Base-by-base conservation (phyloP, 2,888 invertebrate genomes). In the Druceiella hillmani region DNA sequence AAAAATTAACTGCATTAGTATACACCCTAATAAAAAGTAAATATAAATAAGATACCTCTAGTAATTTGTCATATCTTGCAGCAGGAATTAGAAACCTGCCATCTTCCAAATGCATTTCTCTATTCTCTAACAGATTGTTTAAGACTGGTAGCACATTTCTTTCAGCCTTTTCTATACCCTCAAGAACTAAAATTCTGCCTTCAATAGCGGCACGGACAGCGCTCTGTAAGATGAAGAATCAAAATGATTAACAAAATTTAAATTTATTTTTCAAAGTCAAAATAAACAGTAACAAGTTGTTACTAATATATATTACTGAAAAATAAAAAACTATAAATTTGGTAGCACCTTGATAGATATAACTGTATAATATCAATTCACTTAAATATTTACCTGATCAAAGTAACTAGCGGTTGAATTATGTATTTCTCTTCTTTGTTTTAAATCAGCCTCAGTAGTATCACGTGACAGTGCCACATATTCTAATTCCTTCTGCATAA, bases 51-150 rank as follows among this genome's bases (percentile, higher is more conserved):
- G 49, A 51, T 57, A 91, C 92, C 76, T 88, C 62, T 9, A 92
- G 62, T 10, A 98, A 66, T 59, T 88, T 87, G 57, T 98, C 95
- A 57, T 91, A 98, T 67, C 93, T 79, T 3, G 79, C 68, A 5
- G 93, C 84, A 1, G 93, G 85, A 58, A 98, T 86, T 24, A 98
- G 69, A 59, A 97, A 90, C 51, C 94, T 73, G 0, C 98, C 98
- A 69, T 97, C 97, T 67, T 98, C 97, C 43, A 98, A 71, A 64
- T 97, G 93, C 95, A 98, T 97, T 67, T 98, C 98, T 38, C 97
- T 76, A 64, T 98, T 98, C 66, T 98, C 97, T 35, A 98, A 67
- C 36, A 98, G 73, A 68, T 98, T 98, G 64, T 98, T 98, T 25
- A 98, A 69, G 31, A 98, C 88, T 20, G 97, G 97, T 42, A 98